phyloP scores from a whole-genome alignment of 2,113 vertebrate species.

The Oxyura jamaicensis region DNA sequence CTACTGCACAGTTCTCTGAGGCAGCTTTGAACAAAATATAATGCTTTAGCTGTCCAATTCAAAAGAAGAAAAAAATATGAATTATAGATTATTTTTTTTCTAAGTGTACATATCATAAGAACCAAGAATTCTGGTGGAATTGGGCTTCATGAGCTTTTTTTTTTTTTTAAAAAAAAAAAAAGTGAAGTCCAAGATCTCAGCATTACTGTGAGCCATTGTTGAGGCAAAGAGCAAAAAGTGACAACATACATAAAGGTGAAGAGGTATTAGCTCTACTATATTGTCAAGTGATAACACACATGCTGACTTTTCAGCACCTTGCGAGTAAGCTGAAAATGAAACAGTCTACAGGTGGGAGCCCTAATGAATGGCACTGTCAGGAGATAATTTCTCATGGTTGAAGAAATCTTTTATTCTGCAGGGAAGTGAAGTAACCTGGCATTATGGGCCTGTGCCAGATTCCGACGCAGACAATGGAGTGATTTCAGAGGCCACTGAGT shows the following conservation, averaged over 20 bases:
- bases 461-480: slow-evolving; percentile 1
- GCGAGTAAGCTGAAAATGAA: slow-evolving; percentile 58
- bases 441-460: slow-evolving; percentile 55
- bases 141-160: background rate
- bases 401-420: slow-evolving; percentile 65
- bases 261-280: slow-evolving; percentile 34
- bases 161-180: background rate
- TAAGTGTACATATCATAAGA: background rate
- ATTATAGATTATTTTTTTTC: rapidly evolving
- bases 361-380: slow-evolving; percentile 39
- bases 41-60: background rate
- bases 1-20: background rate
- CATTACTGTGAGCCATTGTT: slow-evolving; percentile 15
- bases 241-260: background rate
- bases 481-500: slow-evolving; percentile 60
- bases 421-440: slow-evolving; percentile 66
- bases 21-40: background rate
- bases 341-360: slow-evolving; percentile 62
- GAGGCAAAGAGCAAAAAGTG: background rate
- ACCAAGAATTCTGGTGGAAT: background rate
- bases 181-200: background rate
- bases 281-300: slow-evolving; percentile 67
- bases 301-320: slow-evolving; percentile 54
- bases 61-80: background rate
- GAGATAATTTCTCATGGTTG: slow-evolving; percentile 56